A percentile compares a stretch with the other conserved stretches of the same genome.
Conservation (phyloP, 2,797 vertebrate species). For the Phaenicophaeus curvirostris region DNA sequence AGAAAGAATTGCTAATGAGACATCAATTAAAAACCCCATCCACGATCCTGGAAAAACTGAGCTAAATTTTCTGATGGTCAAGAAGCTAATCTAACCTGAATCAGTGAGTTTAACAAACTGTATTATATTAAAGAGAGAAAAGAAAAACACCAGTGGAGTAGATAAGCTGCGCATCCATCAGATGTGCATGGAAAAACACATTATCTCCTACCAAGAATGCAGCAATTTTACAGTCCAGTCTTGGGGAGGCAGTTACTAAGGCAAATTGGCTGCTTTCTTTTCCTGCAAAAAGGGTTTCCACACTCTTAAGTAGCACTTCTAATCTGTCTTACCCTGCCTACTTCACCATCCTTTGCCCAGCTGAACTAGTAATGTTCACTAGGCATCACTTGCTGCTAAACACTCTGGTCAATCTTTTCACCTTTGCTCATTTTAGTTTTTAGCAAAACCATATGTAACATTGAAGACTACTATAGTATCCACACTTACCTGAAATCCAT, state of each 20-base stretch:
- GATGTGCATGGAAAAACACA: background rate
- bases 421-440: background rate
- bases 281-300: background rate
- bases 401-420: background rate
- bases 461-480: background rate
- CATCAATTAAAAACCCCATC: background rate
- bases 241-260: background rate
- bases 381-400: background rate
- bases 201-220: background rate
- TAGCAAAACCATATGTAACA: background rate
- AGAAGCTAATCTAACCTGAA: background rate
- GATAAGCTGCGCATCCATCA: background rate
- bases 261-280: background rate
- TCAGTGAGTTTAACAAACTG: background rate
- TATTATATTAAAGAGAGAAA: background rate
- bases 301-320: background rate
- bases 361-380: background rate
- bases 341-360: background rate
- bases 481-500: background rate
- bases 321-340: background rate
- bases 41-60: background rate
- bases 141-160: background rate
- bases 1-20: background rate
- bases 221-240: background rate
- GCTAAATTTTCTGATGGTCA: background rate